Percentiles rank a stretch among this genome's conserved stretches.
Conservation (phyloP, 2,113 vertebrate species). For the Rhodinocichla rosea region DNA sequence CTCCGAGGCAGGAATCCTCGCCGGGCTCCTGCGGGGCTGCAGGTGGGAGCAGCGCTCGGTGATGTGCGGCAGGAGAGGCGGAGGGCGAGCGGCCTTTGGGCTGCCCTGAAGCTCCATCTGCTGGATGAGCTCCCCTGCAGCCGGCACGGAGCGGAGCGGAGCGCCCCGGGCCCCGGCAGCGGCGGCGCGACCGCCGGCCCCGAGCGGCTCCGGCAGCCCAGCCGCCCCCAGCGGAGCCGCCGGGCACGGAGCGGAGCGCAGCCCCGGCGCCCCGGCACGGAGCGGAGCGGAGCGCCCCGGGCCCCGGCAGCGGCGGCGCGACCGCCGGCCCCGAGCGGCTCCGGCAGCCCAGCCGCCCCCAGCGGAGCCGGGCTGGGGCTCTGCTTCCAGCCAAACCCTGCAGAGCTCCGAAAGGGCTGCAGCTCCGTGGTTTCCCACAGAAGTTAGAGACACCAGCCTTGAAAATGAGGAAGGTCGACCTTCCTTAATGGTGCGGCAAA, state of each 20-base stretch:
- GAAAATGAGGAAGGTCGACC: neutral
- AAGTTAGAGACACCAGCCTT: neutral
- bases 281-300: too few relatives aligned
- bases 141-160: rapidly evolving
- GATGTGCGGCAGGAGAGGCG: rapidly evolving
- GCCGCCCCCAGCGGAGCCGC: too few relatives aligned
- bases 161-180: too few relatives aligned
- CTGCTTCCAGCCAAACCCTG: rapidly evolving
- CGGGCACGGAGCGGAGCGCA: too few relatives aligned
- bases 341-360: neutral
- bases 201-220: too few relatives aligned
- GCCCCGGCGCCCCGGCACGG: too few relatives aligned
- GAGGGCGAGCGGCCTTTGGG: neutral
- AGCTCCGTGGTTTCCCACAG: neutral
- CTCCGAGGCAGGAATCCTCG: neutral
- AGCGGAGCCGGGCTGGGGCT: too few relatives aligned
- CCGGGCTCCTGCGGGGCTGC: neutral
- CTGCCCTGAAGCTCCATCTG: slow-evolving; percentile 40
- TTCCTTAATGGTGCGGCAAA: neutral
- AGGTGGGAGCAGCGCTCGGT: rapidly evolving
- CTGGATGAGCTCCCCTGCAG: neutral
- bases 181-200: too few relatives aligned
- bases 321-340: too few relatives aligned
- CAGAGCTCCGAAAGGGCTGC: rapidly evolving
- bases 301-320: too few relatives aligned